Evolutionary conservation across 2,113 vertebrate species (phyloP), one percentile per base, ranked within the genome.

Genomic region (Cheirogaleus medius): DNA sequence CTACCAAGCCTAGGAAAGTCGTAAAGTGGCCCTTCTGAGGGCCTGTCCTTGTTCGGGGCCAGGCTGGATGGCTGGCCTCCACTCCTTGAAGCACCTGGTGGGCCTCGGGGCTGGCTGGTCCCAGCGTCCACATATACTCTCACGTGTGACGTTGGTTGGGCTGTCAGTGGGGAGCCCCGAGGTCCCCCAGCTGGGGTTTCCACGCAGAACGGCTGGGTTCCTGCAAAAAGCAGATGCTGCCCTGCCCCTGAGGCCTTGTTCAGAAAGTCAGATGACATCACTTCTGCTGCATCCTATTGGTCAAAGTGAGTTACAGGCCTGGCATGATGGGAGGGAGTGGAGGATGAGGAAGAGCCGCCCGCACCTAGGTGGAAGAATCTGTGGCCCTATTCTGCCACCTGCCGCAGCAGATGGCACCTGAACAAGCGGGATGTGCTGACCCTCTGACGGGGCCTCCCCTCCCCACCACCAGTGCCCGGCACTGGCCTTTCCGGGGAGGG

Each of bases 1-100:
- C 32, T 39, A 0, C 56, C 6, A 27, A 56, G 8, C 21, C 89
- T 34, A 12, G 29, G 8, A 6, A 8, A 32, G 76, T 34, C 14
- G 1, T 20, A 13, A 81, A 25, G 20, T 32, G 64, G n/a, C 34
- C 66, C 42, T 29, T 29, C 32, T 1, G 9, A 7, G 25, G 39
- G 6, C 10, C 21, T 0, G 1, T 17, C 54, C 44, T 9, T 29
- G 42, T 12, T 2, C 12, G 6, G 3, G 17, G 63, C 47, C 5
- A 14, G 6, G 47, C 18, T 2, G 44, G 29, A 10, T 17, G 73
- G 56, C 73, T 90, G 87, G 58, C 47, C 66, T 21, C 7, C 2
- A 9, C 37, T 27, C 64, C 52, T 20, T 9, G 14, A 25, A 8
- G 64, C 6, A 17, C 29, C 39, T 0, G 3, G 44, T 47, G 47